Evolutionary conservation across 2,113 vertebrate species (phyloP).

Genomic region (Tor tambroides): DNA sequence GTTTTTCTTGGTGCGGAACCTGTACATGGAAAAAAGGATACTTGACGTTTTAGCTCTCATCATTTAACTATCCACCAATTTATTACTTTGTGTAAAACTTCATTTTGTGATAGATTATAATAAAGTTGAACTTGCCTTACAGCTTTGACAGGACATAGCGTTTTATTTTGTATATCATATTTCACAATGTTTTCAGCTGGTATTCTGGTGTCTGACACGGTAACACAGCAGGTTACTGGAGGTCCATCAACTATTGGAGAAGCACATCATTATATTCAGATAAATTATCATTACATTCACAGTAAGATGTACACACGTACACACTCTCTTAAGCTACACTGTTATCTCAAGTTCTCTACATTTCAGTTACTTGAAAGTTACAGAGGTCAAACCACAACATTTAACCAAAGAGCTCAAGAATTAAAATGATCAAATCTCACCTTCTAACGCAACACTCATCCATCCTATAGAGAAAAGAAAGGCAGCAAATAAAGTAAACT

Average conservation of each 20-base stretch:
- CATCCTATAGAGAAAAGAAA: neutral
- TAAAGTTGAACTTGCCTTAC: neutral
- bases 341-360: neutral
- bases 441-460: neutral
- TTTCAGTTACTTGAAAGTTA: neutral
- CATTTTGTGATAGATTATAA: neutral
- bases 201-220: fast-evolving
- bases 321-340: too few species aligned
- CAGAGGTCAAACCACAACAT: neutral
- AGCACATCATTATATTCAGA: neutral
- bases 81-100: neutral
- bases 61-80: neutral
- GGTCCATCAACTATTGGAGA: fast-evolving
- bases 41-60: neutral
- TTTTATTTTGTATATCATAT: fast-evolving
- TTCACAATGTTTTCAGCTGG: fast-evolving
- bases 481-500: neutral
- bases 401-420: neutral
- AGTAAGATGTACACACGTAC: neutral
- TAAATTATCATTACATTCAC: neutral
- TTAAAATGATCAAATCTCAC: neutral
- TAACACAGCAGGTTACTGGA: fast-evolving
- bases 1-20: neutral
- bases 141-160: neutral
- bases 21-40: slow-evolving; percentile 16